A percentile compares a stretch with the other conserved stretches of the same genome.
Evolutionary conservation across 2,888 invertebrate genomes (phyloP).

Genomic region (Prenolepis imparis): DNA sequence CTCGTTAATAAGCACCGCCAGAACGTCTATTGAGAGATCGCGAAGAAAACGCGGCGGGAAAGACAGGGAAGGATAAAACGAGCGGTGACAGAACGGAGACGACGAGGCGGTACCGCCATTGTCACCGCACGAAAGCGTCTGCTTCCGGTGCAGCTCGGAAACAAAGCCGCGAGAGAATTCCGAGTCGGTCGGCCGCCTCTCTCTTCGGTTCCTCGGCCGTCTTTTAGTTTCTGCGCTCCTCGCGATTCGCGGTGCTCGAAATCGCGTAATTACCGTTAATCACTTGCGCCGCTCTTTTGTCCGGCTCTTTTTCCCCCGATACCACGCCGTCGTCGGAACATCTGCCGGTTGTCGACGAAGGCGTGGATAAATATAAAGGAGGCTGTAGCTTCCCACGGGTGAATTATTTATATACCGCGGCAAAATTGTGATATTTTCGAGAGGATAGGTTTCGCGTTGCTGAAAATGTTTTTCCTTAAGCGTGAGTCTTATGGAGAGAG

Average conservation of each 20-base stretch:
- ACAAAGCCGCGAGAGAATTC: slow-evolving; percentile 43
- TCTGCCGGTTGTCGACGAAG: slow-evolving; percentile 40
- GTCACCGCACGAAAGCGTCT: slow-evolving; percentile 62
- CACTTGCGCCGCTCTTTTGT: slow-evolving; percentile 28
- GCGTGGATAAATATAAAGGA: slow-evolving; percentile 38
- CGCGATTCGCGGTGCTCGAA: slow-evolving; percentile 22
- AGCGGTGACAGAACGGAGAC: slow-evolving; percentile 43
- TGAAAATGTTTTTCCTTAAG: neutral
- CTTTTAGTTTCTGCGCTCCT: slow-evolving; percentile 23
- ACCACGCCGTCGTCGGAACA: slow-evolving; percentile 7
- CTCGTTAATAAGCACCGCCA: slow-evolving; percentile 58
- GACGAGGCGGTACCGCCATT: slow-evolving; percentile 48
- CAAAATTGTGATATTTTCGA: neutral
- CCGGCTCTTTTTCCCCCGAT: neutral
- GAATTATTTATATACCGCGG: neutral
- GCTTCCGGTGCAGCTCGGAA: slow-evolving; percentile 61
- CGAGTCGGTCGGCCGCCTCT: neutral
- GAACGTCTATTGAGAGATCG: slow-evolving; percentile 55
- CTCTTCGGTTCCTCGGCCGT: neutral
- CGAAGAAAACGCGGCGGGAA: slow-evolving; percentile 54
- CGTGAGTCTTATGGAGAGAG: neutral
- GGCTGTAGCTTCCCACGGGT: slow-evolving; percentile 35
- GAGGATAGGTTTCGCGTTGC: neutral
- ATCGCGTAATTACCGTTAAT: slow-evolving; percentile 55
- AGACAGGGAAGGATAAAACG: slow-evolving; percentile 41